Evolutionary conservation across 2,113 vertebrate species (phyloP).

Genomic region (Ictalurus punctatus): DNA sequence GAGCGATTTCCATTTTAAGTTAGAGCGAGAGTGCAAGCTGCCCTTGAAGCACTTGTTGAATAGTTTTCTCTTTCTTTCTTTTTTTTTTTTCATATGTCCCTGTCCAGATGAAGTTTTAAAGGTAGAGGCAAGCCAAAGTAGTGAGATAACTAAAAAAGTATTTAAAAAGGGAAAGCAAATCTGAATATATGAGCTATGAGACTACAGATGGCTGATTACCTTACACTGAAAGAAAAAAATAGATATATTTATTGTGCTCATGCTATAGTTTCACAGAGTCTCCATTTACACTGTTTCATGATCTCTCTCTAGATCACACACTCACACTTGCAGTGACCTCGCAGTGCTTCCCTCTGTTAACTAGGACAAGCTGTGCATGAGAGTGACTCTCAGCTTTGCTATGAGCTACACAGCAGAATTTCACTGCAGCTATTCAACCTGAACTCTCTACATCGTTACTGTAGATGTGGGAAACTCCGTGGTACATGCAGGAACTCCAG

Average conservation of each 20-base stretch:
- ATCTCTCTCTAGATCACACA: conserved; percentile 3
- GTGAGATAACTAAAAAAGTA: conserved; percentile 13
- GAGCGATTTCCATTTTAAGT: conserved; percentile 63
- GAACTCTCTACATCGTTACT: conserved; percentile 67
- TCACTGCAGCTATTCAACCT: conserved; percentile 53
- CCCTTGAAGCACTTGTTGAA: conserved; percentile 42
- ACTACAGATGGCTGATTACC: conserved; percentile 15
- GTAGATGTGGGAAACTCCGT: conserved; percentile 34
- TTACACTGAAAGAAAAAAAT: neutral
- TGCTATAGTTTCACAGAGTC: conserved; percentile 9
- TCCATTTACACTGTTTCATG: conserved; percentile 2
- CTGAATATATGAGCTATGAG: neutral
- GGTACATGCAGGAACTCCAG: neutral
- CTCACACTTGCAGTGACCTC: conserved; percentile 58
- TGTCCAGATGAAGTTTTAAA: conserved; percentile 42
- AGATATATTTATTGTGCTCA: neutral
- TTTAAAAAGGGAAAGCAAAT: neutral
- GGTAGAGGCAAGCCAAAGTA: conserved; percentile 17
- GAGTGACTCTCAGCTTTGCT: conserved; percentile 60
- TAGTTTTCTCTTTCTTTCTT: conserved; percentile 10
- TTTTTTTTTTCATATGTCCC: conserved; percentile 1
- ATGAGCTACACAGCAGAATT: conserved; percentile 43
- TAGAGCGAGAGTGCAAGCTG: conserved; percentile 40
- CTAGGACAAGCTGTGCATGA: conserved; percentile 65
- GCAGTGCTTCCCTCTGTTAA: conserved; percentile 64